phyloP scores from a whole-genome alignment of 2,797 vertebrate genomes.

The Diplodus puntazzo region DNA sequence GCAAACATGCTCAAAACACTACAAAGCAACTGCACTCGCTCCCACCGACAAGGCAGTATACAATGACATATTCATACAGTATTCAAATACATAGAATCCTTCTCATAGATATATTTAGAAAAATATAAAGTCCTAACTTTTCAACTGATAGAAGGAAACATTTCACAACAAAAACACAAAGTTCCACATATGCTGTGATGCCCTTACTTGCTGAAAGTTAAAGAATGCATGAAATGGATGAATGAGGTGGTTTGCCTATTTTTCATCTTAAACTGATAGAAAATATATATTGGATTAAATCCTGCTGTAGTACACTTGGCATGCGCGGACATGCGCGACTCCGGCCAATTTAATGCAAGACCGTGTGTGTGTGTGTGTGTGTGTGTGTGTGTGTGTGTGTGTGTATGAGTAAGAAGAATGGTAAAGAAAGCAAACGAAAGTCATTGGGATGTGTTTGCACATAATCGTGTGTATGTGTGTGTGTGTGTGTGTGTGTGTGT shows the following conservation, averaged over 20 bases:
- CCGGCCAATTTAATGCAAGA: conserved; percentile 32
- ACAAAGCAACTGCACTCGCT: conserved; percentile 78
- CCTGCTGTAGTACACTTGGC: conserved; percentile 40
- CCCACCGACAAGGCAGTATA: conserved; percentile 68
- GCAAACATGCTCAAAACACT: conserved; percentile 84
- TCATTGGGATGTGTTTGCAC: conserved; percentile 50
- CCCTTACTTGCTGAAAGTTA: conserved; percentile 58
- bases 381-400: too few relatives aligned
- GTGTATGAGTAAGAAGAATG: conserved; percentile 3
- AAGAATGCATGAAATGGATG: conserved; percentile 16
- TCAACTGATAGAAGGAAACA: conserved; percentile 70
- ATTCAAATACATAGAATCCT: conserved; percentile 73
- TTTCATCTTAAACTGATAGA: conserved; percentile 18
- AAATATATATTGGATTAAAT: conserved; percentile 24
- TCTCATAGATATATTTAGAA: conserved; percentile 82
- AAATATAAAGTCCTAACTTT: conserved; percentile 87
- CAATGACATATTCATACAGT: conserved; percentile 76
- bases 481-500: conserved; percentile 21
- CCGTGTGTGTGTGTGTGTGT: conserved; percentile 24
- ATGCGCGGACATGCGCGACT: conserved; percentile 55
- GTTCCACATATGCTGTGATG: conserved; percentile 66
- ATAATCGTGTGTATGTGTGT: conserved; percentile 35
- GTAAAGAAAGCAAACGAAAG: neutral
- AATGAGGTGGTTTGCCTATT: conserved; percentile 4
- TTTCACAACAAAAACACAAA: conserved; percentile 76